Evolutionary conservation across 2,113 vertebrate genomes (phyloP).

Genomic region (Clinocottus analis): DNA sequence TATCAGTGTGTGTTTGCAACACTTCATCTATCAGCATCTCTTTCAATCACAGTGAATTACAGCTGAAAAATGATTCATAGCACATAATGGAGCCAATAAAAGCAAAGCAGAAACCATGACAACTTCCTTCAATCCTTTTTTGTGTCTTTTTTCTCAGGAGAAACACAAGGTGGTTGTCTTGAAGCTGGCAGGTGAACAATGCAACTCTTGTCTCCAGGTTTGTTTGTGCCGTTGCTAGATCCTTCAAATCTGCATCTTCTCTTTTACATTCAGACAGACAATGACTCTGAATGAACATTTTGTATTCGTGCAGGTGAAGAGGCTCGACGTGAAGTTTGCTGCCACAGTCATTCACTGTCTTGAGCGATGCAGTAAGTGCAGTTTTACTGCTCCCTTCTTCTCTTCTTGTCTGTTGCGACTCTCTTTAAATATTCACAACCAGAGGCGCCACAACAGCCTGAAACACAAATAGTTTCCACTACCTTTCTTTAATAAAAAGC

Average conservation of each 20-base stretch:
- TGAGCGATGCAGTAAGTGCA: slow-evolving; percentile 69
- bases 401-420: neutral
- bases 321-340: slow-evolving; percentile 69
- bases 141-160: slow-evolving; percentile 53
- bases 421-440: neutral
- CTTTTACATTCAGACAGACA: neutral
- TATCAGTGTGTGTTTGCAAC: neutral
- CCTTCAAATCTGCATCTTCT: no score
- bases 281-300: neutral
- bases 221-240: neutral
- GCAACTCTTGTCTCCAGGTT: slow-evolving; percentile 76
- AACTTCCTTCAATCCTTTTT: neutral
- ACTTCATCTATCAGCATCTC: neutral
- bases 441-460: neutral
- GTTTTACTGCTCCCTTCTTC: neutral
- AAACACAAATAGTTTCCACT: slow-evolving; percentile 16
- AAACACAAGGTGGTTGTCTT: slow-evolving; percentile 49
- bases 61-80: neutral
- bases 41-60: neutral
- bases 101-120: slow-evolving; percentile 5
- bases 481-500: no score
- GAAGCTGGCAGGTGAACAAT: slow-evolving; percentile 37
- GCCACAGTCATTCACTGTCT: slow-evolving; percentile 64
- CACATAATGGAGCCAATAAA: neutral
- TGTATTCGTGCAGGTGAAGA: slow-evolving; percentile 69